These are phyloP conservation scores for Myotis brandtii DNA, from an alignment of 2,113 vertebrate species.

Conservation along the genomic window DNA sequence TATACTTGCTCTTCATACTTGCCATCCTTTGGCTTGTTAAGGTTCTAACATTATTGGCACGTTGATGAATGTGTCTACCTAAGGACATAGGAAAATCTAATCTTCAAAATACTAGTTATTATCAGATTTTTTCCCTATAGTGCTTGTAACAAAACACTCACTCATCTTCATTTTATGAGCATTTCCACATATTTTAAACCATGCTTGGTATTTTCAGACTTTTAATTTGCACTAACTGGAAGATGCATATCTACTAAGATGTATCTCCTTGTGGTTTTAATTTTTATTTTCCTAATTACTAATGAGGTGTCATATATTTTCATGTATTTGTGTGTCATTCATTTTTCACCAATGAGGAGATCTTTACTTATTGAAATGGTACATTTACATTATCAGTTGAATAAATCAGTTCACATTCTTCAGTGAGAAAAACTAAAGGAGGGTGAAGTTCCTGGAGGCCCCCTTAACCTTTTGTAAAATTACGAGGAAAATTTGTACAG, in stretches of 20 bases:
- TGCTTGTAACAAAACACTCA: not conserved
- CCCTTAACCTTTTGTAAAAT: conserved; percentile 73
- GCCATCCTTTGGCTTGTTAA: not conserved
- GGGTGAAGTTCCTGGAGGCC: conserved; percentile 15
- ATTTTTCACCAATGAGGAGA: not conserved
- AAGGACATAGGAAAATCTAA: not conserved
- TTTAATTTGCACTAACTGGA: not conserved
- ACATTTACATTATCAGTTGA: conserved; percentile 65
- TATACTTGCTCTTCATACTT: not conserved
- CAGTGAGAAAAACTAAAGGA: conserved; percentile 74
- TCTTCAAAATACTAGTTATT: not conserved
- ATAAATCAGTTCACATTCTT: conserved; percentile 74
- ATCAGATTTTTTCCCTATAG: not conserved
- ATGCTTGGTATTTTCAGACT: not conserved
- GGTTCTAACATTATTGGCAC: not conserved
- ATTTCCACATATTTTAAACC: not conserved
- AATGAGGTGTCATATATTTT: not conserved
- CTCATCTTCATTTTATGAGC: not conserved
- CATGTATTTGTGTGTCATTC: not conserved
- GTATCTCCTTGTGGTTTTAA: not conserved
- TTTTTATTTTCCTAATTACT: not conserved
- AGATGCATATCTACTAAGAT: not conserved
- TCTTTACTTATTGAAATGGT: not conserved
- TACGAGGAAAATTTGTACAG: conserved; percentile 52
- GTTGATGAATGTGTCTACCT: not conserved